Conservation (phyloP, 2,113 vertebrate genomes). For the Mormoops blainvillei region DNA sequence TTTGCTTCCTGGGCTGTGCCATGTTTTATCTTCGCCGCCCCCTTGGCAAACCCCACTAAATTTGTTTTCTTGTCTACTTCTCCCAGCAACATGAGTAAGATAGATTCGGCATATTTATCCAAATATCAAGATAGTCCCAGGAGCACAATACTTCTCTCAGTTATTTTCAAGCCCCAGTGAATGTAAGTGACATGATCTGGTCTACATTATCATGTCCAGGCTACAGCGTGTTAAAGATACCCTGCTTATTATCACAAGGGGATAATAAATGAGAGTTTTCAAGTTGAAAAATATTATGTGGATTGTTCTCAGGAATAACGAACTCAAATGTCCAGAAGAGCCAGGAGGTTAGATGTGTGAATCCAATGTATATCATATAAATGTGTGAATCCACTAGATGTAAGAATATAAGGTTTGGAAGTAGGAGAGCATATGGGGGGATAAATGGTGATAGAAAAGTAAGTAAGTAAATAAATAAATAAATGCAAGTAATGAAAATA, state of each 20-base stretch:
- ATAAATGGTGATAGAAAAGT: too few relatives aligned
- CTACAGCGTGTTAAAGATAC: neutral
- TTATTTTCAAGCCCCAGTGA: slow-evolving; percentile 15
- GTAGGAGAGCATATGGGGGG: too few relatives aligned
- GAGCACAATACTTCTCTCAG: neutral
- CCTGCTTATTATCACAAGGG: neutral
- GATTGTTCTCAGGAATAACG: neutral
- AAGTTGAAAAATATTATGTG: neutral
- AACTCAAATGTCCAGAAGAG: neutral
- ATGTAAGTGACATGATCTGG: neutral
- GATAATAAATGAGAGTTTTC: neutral
- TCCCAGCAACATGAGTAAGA: slow-evolving; percentile 68
- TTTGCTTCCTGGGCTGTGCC: slow-evolving; percentile 1
- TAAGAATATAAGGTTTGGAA: neutral
- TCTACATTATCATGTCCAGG: neutral
- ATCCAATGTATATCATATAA: too few relatives aligned
- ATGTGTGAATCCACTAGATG: neutral
- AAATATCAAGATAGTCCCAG: slow-evolving; percentile 31
- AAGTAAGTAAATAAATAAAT: too few relatives aligned
- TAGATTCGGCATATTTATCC: slow-evolving; percentile 45
- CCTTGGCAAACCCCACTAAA: slow-evolving; percentile 56
- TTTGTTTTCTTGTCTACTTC: slow-evolving; percentile 77
- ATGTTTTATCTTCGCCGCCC: slow-evolving; percentile 65
- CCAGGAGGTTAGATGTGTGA: neutral
- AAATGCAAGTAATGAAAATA: neutral